Percentiles rank a stretch among this genome's conserved stretches.
phyloP scores from a whole-genome alignment of 2,113 vertebrate species.

The Fregata magnificens region DNA sequence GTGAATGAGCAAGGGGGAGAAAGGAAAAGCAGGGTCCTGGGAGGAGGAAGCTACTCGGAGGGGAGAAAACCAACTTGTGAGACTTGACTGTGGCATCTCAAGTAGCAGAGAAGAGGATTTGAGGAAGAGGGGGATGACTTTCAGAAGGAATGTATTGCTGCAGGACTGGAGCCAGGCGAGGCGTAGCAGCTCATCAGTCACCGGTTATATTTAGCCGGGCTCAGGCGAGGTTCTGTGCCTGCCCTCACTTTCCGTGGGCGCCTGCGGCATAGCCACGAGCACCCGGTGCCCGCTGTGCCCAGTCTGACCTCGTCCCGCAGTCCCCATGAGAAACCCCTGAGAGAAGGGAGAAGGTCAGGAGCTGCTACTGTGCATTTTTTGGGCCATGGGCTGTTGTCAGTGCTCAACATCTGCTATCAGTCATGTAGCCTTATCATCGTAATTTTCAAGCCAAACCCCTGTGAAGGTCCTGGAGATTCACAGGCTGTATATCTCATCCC shows the following conservation, averaged over 20 bases:
- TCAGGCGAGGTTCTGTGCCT: neutral
- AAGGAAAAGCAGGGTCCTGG: neutral
- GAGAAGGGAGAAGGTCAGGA: neutral
- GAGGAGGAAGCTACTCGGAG: neutral
- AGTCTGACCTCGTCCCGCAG: neutral
- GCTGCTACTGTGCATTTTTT: neutral
- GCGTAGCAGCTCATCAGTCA: neutral
- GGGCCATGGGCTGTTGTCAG: neutral
- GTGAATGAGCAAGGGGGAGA: neutral
- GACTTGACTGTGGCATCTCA: neutral
- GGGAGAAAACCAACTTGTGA: neutral
- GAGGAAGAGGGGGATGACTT: neutral
- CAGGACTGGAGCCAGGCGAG: neutral
- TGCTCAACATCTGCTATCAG: neutral
- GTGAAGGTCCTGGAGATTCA: neutral
- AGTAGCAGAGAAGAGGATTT: neutral
- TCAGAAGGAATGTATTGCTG: neutral
- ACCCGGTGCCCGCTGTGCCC: accelerated
- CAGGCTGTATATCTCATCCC: neutral
- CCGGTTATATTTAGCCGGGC: neutral
- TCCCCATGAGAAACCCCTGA: accelerated
- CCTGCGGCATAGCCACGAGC: neutral
- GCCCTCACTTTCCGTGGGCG: accelerated
- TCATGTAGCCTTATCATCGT: accelerated
- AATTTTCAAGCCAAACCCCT: neutral